phyloP scores from a whole-genome alignment of 92 coral and sea anemone genomes.

The Umimayanthus kanabou region DNA sequence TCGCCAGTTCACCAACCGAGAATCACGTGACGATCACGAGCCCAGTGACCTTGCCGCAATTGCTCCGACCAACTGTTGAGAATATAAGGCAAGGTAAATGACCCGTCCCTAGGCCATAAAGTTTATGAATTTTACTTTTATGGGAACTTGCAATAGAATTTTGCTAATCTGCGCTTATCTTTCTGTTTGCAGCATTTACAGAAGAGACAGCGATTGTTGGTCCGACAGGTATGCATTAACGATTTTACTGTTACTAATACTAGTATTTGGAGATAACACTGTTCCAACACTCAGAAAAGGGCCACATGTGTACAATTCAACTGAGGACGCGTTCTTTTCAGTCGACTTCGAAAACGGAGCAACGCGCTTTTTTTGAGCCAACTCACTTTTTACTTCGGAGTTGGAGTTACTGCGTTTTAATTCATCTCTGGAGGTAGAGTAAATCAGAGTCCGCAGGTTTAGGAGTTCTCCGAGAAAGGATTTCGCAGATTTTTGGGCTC shows the following conservation, averaged over 20 bases:
- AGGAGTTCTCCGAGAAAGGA: too few species aligned
- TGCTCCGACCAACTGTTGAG: constrained; percentile 63
- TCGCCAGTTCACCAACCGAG: constrained; percentile 70
- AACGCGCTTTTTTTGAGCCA: too few species aligned
- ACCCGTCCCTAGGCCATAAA: not conserved
- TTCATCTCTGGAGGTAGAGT: too few species aligned
- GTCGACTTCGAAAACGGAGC: too few species aligned
- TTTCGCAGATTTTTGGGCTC: too few species aligned
- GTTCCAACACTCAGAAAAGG: not conserved
- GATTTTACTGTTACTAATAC: not conserved
- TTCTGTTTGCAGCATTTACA: constrained; percentile 7
- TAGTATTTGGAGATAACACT: not conserved
- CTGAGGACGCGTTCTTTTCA: too few species aligned
- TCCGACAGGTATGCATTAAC: constrained; percentile 16
- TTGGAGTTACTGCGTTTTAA: too few species aligned
- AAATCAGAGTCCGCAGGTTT: too few species aligned
- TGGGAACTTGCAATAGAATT: not conserved
- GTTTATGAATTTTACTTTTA: not conserved
- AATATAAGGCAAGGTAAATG: constrained; percentile 75
- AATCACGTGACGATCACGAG: constrained; percentile 59
- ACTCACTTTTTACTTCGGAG: too few species aligned
- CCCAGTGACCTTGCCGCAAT: constrained; percentile 44
- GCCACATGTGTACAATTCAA: not conserved
- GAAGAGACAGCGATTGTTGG: not conserved
- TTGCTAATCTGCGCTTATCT: not conserved